These are phyloP conservation scores for Sesamia inferens DNA, from an alignment of 2,888 invertebrate genomes.

Conservation along the genomic window DNA sequence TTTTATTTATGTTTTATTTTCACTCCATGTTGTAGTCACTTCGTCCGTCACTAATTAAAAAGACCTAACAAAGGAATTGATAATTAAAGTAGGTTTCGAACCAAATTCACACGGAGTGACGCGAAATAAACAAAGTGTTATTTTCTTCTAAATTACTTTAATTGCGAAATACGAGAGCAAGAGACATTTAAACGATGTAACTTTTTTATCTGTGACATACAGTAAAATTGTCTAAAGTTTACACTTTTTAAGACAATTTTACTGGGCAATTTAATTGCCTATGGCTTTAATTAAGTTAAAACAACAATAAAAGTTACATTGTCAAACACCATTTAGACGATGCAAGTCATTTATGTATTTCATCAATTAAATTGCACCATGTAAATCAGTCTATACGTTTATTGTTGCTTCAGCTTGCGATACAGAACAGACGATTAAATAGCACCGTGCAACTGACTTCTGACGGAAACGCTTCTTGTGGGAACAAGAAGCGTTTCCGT, in stretches of 20 bases:
- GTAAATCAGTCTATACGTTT: not conserved
- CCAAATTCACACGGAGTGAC: conserved; percentile 11
- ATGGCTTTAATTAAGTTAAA: too few species aligned
- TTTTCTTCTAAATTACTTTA: not conserved
- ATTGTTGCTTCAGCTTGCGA: not conserved
- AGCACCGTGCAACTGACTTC: too few species aligned
- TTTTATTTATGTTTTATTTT: too few species aligned
- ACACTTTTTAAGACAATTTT: not conserved
- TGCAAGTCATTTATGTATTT: too few species aligned
- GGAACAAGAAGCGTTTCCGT: too few species aligned
- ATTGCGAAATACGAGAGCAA: not conserved
- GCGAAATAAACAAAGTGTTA: not conserved
- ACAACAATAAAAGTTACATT: too few species aligned
- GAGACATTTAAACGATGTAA: not conserved
- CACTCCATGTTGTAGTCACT: conserved; percentile 16
- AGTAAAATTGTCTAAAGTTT: not conserved
- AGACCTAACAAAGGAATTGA: conserved; percentile 11
- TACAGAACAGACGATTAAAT: not conserved
- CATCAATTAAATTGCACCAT: too few species aligned
- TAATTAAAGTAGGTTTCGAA: conserved; percentile 17
- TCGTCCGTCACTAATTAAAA: conserved; percentile 55
- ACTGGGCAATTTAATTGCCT: too few species aligned
- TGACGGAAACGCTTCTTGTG: too few species aligned
- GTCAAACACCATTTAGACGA: too few species aligned
- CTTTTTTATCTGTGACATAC: not conserved